Conservation (phyloP, 2,888 invertebrate genomes). For the Drosophila limbata region DNA sequence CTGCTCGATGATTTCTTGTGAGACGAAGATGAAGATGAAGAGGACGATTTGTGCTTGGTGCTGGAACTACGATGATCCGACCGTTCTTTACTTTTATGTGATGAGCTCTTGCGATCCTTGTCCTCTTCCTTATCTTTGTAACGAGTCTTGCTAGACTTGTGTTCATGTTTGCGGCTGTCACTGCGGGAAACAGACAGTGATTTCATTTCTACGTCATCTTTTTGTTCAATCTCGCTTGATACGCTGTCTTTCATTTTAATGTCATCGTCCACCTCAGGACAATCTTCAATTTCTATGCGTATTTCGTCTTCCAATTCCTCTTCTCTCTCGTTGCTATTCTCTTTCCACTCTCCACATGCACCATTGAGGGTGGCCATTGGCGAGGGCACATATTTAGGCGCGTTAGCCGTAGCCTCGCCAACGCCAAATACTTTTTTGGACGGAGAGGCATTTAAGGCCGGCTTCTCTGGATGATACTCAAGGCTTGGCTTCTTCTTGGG, state of each 20-base stretch:
- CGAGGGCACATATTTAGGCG: constrained; percentile 83
- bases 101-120: constrained; percentile 38
- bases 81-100: constrained; percentile 42
- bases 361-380: constrained; percentile 32
- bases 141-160: constrained; percentile 47
- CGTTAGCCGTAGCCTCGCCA: constrained; percentile 32
- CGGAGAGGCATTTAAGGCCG: constrained; percentile 81
- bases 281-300: constrained; percentile 24
- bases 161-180: constrained; percentile 47
- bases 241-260: constrained; percentile 4
- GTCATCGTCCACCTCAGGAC: not conserved
- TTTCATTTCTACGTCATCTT: constrained; percentile 30
- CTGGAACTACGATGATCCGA: constrained; percentile 56
- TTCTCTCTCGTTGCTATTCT: constrained; percentile 13
- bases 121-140: constrained; percentile 50
- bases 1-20: constrained; percentile 57
- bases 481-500: constrained; percentile 79
- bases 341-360: constrained; percentile 30
- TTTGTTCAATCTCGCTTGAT: constrained; percentile 33
- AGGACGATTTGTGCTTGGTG: constrained; percentile 61
- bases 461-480: constrained; percentile 85
- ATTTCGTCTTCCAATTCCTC: constrained; percentile 31
- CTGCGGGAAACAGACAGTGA: constrained; percentile 21
- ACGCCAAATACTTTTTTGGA: constrained; percentile 51
- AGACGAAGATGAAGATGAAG: constrained; percentile 56